Evolutionary conservation across 2,113 vertebrate species (phyloP).

Genomic region (Herpetotheres cachinnans): DNA sequence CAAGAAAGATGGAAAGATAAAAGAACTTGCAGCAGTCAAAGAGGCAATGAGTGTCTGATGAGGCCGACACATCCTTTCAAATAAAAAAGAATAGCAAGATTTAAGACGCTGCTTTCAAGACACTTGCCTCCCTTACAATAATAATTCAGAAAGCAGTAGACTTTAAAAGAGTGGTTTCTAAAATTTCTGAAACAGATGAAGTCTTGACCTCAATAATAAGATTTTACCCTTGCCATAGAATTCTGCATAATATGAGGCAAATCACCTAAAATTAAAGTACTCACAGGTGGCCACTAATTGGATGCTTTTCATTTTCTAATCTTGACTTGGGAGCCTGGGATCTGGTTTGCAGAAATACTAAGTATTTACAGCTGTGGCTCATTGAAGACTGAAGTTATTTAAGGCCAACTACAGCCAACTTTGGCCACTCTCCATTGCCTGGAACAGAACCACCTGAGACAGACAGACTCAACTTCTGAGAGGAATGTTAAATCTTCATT

Average conservation of each 20-base stretch:
- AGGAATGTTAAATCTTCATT: background rate
- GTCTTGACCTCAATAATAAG: background rate
- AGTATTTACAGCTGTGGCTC: background rate
- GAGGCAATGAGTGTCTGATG: background rate
- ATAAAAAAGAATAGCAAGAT: background rate
- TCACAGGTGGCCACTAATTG: background rate
- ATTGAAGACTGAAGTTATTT: background rate
- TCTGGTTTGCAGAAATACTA: background rate
- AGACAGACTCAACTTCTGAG: background rate
- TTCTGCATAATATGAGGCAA: background rate
- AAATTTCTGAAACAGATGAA: background rate
- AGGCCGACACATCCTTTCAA: background rate
- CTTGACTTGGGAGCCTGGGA: background rate
- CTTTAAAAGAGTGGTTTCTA: background rate
- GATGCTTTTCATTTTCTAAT: background rate
- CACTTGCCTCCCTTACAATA: background rate
- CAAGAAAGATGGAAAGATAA: background rate
- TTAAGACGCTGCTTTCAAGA: background rate
- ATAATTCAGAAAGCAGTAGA: background rate
- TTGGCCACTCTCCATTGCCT: background rate
- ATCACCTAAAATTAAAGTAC: background rate
- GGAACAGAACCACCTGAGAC: background rate
- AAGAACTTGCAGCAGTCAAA: constrained; percentile 9
- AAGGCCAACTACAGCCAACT: background rate
- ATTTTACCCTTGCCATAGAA: background rate